Conservation (phyloP, 2,888 invertebrate genomes). For the Trachelus troglodyta region DNA sequence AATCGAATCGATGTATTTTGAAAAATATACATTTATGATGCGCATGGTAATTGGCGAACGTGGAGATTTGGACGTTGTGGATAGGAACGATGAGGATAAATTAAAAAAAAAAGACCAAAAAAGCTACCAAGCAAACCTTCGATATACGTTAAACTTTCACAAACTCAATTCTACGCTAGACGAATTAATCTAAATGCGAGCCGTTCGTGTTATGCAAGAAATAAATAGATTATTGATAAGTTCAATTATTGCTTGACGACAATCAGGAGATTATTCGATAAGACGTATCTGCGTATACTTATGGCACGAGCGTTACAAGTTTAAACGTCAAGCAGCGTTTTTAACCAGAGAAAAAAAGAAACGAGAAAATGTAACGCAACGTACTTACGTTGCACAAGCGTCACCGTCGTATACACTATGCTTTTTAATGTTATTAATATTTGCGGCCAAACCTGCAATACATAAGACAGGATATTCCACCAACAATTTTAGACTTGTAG, state of each 20-base stretch:
- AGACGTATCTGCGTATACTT: neutral
- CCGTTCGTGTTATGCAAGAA: neutral
- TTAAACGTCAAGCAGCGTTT: neutral
- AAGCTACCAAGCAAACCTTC: neutral
- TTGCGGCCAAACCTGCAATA: constrained; percentile 64
- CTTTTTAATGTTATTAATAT: constrained; percentile 59
- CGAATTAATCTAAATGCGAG: neutral
- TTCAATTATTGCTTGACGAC: neutral
- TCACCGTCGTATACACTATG: constrained; percentile 58
- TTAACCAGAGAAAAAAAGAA: constrained; percentile 21
- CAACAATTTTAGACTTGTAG: constrained; percentile 13
- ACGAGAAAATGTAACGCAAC: constrained; percentile 42
- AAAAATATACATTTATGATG: neutral
- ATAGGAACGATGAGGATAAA: neutral
- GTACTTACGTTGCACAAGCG: constrained; percentile 62
- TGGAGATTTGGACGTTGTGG: neutral
- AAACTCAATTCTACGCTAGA: neutral
- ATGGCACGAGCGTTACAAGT: neutral
- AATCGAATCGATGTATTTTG: neutral
- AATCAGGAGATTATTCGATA: neutral
- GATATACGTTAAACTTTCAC: neutral
- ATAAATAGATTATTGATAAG: neutral
- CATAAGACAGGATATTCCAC: constrained; percentile 59
- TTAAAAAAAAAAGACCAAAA: too few species aligned
- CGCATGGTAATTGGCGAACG: neutral